phyloP scores from a whole-genome alignment of 2,888 invertebrate species.

The Allophyes oxyacanthae region DNA sequence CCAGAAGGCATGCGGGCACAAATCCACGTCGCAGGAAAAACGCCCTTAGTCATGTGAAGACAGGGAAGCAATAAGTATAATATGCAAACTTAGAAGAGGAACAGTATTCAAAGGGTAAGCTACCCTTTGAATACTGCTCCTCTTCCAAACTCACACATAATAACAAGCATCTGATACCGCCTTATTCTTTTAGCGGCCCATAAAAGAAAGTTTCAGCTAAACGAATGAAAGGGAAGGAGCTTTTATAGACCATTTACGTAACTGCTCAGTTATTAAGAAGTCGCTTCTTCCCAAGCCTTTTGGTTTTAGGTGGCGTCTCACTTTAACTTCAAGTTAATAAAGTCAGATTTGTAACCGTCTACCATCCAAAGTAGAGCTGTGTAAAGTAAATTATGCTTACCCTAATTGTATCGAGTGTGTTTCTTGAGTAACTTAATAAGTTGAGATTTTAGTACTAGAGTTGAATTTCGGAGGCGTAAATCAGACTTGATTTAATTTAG shows the following conservation, averaged over 20 bases:
- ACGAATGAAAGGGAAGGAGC: conserved; percentile 33
- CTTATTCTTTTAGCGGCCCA: conserved; percentile 18
- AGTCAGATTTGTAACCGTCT: conserved; percentile 26
- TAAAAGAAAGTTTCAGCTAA: conserved; percentile 27
- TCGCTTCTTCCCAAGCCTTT: conserved; percentile 25
- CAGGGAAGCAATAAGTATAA: too few relatives aligned
- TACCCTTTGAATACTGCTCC: background rate
- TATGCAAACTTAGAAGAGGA: too few relatives aligned
- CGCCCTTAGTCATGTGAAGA: too few relatives aligned
- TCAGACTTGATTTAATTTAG: too few relatives aligned
- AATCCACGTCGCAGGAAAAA: too few relatives aligned
- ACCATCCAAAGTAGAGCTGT: conserved; percentile 25
- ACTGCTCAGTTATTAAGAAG: conserved; percentile 46
- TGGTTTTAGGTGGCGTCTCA: conserved; percentile 8
- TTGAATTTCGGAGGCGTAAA: too few relatives aligned
- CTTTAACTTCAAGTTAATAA: conserved; percentile 4
- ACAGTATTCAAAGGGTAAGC: too few relatives aligned
- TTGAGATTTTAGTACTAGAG: conserved; percentile 4
- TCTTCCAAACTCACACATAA: conserved; percentile 23
- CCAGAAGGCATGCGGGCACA: too few relatives aligned
- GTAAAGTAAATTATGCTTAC: conserved; percentile 1
- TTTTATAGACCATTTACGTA: conserved; percentile 41
- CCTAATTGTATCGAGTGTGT: conserved; percentile 17
- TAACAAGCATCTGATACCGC: conserved; percentile 12
- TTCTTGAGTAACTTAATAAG: conserved; percentile 2